phyloP scores from a whole-genome alignment of 2,797 vertebrate genomes.

The Semotilus atromaculatus region DNA sequence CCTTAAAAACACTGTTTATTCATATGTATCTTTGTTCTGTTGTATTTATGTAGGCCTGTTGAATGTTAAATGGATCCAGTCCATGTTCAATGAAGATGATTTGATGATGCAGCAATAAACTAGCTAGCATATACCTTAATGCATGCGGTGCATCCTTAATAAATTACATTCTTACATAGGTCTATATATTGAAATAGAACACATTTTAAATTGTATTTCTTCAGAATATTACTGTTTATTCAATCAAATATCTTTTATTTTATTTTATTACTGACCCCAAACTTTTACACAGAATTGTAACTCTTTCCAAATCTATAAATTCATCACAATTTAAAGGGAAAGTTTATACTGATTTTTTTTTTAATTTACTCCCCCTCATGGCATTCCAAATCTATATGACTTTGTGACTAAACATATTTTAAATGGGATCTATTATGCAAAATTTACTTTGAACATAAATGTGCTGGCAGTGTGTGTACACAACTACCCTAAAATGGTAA shows the following conservation, averaged over 20 bases:
- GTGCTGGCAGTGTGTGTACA: too few species aligned
- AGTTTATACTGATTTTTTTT: not conserved
- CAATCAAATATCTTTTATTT: too few species aligned
- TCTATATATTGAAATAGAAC: too few species aligned
- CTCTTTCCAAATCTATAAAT: not conserved
- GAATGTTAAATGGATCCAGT: not conserved
- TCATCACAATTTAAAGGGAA: too few species aligned
- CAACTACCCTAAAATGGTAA: too few species aligned
- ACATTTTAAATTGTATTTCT: too few species aligned
- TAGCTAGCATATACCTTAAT: not conserved
- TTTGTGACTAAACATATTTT: not conserved
- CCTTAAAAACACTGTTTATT: not conserved
- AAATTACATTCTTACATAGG: not conserved
- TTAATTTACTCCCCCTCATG: not conserved
- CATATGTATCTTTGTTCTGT: not conserved
- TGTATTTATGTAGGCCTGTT: not conserved
- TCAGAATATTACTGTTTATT: too few species aligned
- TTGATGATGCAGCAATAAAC: not conserved
- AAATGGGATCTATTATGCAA: too few species aligned
- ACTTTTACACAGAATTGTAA: not conserved
- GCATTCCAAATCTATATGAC: not conserved
- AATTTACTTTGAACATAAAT: too few species aligned
- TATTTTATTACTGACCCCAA: not conserved
- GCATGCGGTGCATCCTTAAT: not conserved
- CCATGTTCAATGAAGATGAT: not conserved